Conservation (phyloP, 1,140 invertebrate species). For the Procambarus virginalis region DNA sequence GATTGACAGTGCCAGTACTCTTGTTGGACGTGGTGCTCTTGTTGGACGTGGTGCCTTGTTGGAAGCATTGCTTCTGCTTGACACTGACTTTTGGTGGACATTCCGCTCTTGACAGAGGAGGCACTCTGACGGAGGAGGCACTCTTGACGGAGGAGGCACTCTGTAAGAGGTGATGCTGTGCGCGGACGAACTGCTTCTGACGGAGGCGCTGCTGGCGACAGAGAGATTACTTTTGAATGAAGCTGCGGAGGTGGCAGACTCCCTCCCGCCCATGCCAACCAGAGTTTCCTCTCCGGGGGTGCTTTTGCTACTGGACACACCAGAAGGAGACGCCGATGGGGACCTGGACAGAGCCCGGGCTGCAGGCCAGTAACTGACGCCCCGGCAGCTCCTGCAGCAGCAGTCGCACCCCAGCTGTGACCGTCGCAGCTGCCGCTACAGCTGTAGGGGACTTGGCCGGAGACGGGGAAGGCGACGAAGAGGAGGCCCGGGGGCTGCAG, state of each 20-base stretch:
- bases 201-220: slow-evolving; percentile 30
- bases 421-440: neutral
- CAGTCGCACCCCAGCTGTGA: neutral
- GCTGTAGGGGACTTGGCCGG: slow-evolving; percentile 25
- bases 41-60: too few species aligned
- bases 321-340: slow-evolving; percentile 41
- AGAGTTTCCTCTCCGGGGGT: slow-evolving; percentile 19
- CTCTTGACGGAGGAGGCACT: slow-evolving; percentile 41
- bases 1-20: slow-evolving; percentile 25
- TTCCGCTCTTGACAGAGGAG: slow-evolving; percentile 39
- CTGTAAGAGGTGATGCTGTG: slow-evolving; percentile 40
- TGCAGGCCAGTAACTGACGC: slow-evolving; percentile 21
- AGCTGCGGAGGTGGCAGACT: slow-evolving; percentile 28
- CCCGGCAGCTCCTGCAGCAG: neutral
- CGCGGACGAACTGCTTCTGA: slow-evolving; percentile 41
- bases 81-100: slow-evolving; percentile 24
- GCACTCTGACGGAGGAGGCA: slow-evolving; percentile 30
- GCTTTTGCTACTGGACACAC: slow-evolving; percentile 23
- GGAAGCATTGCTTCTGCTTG: slow-evolving; percentile 24
- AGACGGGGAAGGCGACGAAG: slow-evolving; percentile 16
- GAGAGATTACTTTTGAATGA: slow-evolving; percentile 48
- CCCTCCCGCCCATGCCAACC: slow-evolving; percentile 24
- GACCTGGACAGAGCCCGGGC: slow-evolving; percentile 32
- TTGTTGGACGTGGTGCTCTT: slow-evolving; percentile 36
- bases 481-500: slow-evolving; percentile 21